Base-by-base conservation (phyloP, 1,140 invertebrate species). In the Atta colombica region DNA sequence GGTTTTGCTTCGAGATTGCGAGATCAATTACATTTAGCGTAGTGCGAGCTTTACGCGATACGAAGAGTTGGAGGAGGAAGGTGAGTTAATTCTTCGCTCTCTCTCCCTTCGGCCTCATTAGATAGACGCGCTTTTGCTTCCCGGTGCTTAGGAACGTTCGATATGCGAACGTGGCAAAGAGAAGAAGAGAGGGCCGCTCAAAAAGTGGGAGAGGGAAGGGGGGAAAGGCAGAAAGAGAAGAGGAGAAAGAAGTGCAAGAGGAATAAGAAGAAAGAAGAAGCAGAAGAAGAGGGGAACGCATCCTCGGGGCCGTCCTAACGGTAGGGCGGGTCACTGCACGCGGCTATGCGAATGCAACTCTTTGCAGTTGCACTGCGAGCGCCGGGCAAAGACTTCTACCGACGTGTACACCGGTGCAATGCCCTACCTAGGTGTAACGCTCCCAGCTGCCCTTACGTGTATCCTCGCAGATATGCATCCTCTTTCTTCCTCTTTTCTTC, bases 291-390 rank as follows among this genome's bases (percentile, higher is more conserved):
- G 88, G 88, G 89, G 86, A 91, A 93, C 86, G 92, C 92, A 94
- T 94, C 94, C 93, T 94, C 94, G 94, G 95, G 95, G 95, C 94
- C 95, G 94, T 95, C 94, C 95, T 95, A 95, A 95, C 95, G 95
- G 95, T 95, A 95, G 95, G 95, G 95, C 94, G 94, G 95, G 95
- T 95, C 94, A 95, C 95, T 95, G 95, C 93, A 95, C 95, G 94
- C 95, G 94, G 92, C 89, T 92, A 91, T 89, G 93, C 93, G 93
- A 95, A 87, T 91, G 93, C 92, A 93, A 93, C 93, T 93, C 91
- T 91, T 92, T 90, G 92, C 91, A 91, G 91, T 90, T 91, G 88
- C 88, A 88, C 87, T 72, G 89, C 78, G 87, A 87, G 80, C 90
- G 77, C 63, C 86, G 89, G 86, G 68, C 87, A 89, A 88, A 90